Evolutionary conservation across 2,888 invertebrate species (phyloP), one percentile per base, ranked within the genome.

Genomic region (Polylopha cassiicola): DNA sequence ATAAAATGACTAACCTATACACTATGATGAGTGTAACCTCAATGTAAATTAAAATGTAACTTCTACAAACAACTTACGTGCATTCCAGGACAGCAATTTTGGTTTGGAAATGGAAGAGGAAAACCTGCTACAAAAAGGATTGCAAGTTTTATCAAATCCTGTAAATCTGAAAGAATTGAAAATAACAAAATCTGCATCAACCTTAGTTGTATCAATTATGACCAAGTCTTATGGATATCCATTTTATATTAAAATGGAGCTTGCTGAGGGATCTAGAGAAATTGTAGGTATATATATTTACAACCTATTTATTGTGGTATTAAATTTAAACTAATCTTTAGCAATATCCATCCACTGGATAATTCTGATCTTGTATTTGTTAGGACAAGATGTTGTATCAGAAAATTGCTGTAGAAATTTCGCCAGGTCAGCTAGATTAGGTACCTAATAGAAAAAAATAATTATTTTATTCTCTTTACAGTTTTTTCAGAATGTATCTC

Each of bases 401-500:
- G n/a, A n/a, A n/a, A n/a, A n/a, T n/a, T n/a, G n/a, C n/a, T n/a
- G n/a, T n/a, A n/a, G n/a, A n/a, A n/a, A n/a, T n/a, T n/a, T n/a
- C n/a, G n/a, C n/a, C n/a, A n/a, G n/a, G n/a, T n/a, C n/a, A n/a
- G n/a, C n/a, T n/a, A n/a, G n/a, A n/a, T n/a, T n/a, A n/a, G n/a
- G n/a, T n/a, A n/a, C n/a, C n/a, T n/a, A n/a, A n/a, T n/a, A n/a
- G n/a, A n/a, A n/a, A n/a, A n/a, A n/a, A n/a, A 13, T 17, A 24
- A 18, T 21, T 24, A 5, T 15, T n/a, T n/a, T 24, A 30, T 18
- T 7, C 14, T 33, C 7, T 30, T 67, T 67, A 39, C 60, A 84
- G 84, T 77, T 69, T 39, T 82, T 73, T 32, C 45, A 65, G 23
- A 65, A 61, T 46, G 54, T 84, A 0, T 74, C 74, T 3, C 61